phyloP scores from a whole-genome alignment of 1,140 invertebrate species.

The Cydia splendana region DNA sequence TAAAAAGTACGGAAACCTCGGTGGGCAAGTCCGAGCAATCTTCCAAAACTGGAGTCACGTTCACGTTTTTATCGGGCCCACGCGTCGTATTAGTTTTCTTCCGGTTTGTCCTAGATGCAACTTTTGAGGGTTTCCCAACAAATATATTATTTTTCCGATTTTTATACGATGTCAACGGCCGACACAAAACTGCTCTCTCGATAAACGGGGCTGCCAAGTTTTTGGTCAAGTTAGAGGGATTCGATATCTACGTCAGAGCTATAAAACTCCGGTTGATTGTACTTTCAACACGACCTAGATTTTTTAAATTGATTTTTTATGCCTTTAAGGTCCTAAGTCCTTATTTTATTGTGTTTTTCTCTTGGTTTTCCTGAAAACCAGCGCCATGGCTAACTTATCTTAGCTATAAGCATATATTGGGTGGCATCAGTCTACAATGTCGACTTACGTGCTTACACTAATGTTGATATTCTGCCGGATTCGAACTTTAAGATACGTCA shows the following conservation, averaged over 20 bases:
- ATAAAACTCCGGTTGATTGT: background rate
- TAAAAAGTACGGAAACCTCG: no score
- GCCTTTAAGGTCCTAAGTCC: no score
- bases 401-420: no score
- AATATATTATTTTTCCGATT: conserved; percentile 16
- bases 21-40: background rate
- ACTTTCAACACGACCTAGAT: conserved; percentile 1
- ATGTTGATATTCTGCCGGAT: no score
- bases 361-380: no score
- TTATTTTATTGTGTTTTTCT: no score
- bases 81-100: background rate
- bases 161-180: conserved; percentile 16
- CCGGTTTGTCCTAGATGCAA: conserved; percentile 7
- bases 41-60: background rate
- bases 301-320: background rate
- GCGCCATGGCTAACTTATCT: no score
- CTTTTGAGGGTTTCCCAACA: conserved; percentile 4
- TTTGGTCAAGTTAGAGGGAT: conserved; percentile 7
- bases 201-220: conserved; percentile 19
- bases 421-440: no score
- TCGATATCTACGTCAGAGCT: conserved; percentile 5
- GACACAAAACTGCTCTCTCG: background rate
- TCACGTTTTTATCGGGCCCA: conserved; percentile 1
- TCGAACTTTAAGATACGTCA: no score
- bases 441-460: no score